Conservation (phyloP, 2,797 vertebrate genomes). For the Siniperca scherzeri region DNA sequence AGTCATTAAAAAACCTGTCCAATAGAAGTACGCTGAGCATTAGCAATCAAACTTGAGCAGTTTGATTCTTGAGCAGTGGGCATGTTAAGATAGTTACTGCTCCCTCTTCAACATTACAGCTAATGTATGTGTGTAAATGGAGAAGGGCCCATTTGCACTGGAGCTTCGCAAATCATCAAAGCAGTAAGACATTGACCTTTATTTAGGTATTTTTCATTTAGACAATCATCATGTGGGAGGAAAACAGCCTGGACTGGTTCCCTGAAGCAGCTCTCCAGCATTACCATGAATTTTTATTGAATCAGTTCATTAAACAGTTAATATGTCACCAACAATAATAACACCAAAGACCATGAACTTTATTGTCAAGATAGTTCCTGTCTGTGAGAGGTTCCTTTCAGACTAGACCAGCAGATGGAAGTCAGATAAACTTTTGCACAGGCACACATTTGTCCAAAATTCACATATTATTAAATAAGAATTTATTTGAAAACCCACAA, state of each 20-base stretch:
- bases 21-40: no score
- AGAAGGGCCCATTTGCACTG: slow-evolving; percentile 5
- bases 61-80: neutral
- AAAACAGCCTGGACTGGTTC: neutral
- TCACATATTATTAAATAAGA: neutral
- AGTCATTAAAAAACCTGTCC: neutral
- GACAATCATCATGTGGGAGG: neutral
- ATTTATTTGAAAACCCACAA: neutral
- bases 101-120: no score
- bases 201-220: neutral
- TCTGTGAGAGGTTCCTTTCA: neutral
- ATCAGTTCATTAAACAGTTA: neutral
- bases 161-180: neutral
- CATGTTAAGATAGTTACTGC: neutral
- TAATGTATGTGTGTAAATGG: slow-evolving; percentile 6
- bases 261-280: neutral
- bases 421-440: neutral
- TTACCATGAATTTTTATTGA: neutral
- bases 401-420: slow-evolving; percentile 4
- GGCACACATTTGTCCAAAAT: neutral
- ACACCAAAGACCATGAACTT: neutral
- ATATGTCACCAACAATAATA: slow-evolving; percentile 13
- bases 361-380: slow-evolving; percentile 6
- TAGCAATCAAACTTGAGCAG: no score
- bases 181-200: slow-evolving; percentile 33